Evolutionary conservation across 2,888 invertebrate species (phyloP).

Genomic region (Hybos culiciformis): DNA sequence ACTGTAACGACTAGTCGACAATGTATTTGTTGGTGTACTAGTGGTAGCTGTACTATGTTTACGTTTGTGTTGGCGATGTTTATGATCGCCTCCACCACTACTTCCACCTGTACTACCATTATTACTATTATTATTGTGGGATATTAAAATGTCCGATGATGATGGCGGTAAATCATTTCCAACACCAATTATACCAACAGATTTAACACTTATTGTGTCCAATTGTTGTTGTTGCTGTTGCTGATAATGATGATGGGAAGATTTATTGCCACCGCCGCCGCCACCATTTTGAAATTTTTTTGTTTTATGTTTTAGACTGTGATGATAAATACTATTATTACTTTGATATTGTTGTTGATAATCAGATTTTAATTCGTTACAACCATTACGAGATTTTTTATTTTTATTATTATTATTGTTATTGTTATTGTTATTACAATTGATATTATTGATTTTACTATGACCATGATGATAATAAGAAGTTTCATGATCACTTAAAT

Average conservation of each 20-base stretch:
- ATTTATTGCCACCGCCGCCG: too few relatives aligned
- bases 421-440: constrained; percentile 9
- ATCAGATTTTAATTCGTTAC: constrained; percentile 8
- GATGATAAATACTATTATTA: constrained; percentile 20
- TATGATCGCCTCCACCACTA: not conserved
- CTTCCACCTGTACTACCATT: constrained; percentile 6
- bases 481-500: constrained; percentile 13
- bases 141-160: not conserved
- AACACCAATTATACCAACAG: not conserved
- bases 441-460: constrained; percentile 13
- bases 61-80: constrained; percentile 19
- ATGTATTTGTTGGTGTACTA: constrained; percentile 10
- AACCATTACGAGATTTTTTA: constrained; percentile 15
- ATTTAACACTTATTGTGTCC: constrained; percentile 1
- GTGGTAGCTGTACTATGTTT: constrained; percentile 14
- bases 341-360: constrained; percentile 26
- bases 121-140: not conserved
- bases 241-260: constrained; percentile 12
- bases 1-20: constrained; percentile 22
- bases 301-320: constrained; percentile 26
- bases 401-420: constrained; percentile 13
- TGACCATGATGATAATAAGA: constrained; percentile 14
- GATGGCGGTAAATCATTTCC: too few relatives aligned
- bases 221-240: constrained; percentile 8
- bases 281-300: constrained; percentile 21